phyloP scores from a whole-genome alignment of 2,113 vertebrate genomes.

The Nycticryphes semicollaris region DNA sequence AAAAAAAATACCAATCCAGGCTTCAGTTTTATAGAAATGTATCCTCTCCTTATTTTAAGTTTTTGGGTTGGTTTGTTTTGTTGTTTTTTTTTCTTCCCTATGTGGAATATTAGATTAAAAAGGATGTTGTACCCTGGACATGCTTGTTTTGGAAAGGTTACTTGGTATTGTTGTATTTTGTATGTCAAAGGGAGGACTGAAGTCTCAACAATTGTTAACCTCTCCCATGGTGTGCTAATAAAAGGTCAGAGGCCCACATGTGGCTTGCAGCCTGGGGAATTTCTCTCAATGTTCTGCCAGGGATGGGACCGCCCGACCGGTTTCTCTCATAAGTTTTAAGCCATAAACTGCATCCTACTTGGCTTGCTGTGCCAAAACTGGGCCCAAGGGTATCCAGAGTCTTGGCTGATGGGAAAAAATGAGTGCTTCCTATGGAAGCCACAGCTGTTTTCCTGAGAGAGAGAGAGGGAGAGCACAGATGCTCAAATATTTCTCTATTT shows the following conservation, averaged over 20 bases:
- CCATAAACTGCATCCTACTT: slow-evolving; percentile 91
- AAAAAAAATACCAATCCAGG: background rate
- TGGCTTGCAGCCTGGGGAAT: slow-evolving; percentile 76
- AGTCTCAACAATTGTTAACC: slow-evolving; percentile 68
- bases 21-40: background rate
- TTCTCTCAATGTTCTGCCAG: slow-evolving; percentile 76
- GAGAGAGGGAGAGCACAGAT: slow-evolving; percentile 57
- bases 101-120: background rate
- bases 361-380: slow-evolving; percentile 79
- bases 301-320: slow-evolving; percentile 69
- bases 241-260: slow-evolving; percentile 76
- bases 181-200: slow-evolving; percentile 75
- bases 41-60: background rate
- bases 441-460: slow-evolving; percentile 89
- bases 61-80: background rate
- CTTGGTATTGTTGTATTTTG: slow-evolving; percentile 67
- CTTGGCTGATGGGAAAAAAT: slow-evolving; percentile 85
- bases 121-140: slow-evolving; percentile 13
- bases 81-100: background rate
- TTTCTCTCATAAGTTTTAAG: slow-evolving; percentile 79
- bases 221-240: slow-evolving; percentile 78
- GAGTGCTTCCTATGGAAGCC: slow-evolving; percentile 82
- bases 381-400: slow-evolving; percentile 79
- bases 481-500: slow-evolving; percentile 76
- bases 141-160: slow-evolving; percentile 45